Evolutionary conservation across 2,888 invertebrate species (phyloP).

Genomic region (Agapetus fuscipes): DNA sequence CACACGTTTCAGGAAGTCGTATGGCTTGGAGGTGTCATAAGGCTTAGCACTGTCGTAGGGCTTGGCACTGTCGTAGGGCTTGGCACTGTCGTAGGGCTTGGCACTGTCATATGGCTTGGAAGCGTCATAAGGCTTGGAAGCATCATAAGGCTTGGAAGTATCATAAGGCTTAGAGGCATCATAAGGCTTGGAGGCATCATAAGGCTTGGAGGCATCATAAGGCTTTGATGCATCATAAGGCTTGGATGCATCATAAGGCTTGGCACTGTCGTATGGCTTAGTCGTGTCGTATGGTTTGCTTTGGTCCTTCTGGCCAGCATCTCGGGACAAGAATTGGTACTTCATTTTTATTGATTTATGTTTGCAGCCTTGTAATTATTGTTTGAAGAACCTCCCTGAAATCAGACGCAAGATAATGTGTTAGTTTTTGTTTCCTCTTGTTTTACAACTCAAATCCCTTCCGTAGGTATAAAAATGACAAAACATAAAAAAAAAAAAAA

Average conservation of each 20-base stretch:
- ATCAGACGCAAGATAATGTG: no score
- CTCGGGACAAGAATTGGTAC: slow-evolving; percentile 8
- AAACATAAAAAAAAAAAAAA: no score
- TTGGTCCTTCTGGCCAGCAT: background rate
- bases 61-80: slow-evolving; percentile 1
- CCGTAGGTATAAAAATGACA: no score
- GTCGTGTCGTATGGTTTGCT: slow-evolving; percentile 1
- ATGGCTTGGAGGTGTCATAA: background rate
- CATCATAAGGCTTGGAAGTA: background rate
- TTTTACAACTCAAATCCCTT: no score
- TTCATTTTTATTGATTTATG: slow-evolving; percentile 2
- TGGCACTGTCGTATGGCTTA: slow-evolving; percentile 6
- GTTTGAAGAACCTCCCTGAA: no score
- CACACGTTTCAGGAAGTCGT: background rate
- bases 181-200: slow-evolving; percentile 2
- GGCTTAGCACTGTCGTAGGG: background rate
- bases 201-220: slow-evolving; percentile 7
- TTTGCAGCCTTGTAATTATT: no score
- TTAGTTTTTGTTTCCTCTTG: no score
- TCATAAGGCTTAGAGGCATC: background rate
- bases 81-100: slow-evolving; percentile 4
- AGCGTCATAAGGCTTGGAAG: slow-evolving; percentile 5
- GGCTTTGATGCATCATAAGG: slow-evolving; percentile 7
- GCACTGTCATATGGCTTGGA: slow-evolving; percentile 1
- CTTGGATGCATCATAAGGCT: slow-evolving; percentile 8